These are phyloP conservation scores for Drymodes brunneopygia DNA, from an alignment of 2,113 vertebrate genomes.

Conservation along the genomic window DNA sequence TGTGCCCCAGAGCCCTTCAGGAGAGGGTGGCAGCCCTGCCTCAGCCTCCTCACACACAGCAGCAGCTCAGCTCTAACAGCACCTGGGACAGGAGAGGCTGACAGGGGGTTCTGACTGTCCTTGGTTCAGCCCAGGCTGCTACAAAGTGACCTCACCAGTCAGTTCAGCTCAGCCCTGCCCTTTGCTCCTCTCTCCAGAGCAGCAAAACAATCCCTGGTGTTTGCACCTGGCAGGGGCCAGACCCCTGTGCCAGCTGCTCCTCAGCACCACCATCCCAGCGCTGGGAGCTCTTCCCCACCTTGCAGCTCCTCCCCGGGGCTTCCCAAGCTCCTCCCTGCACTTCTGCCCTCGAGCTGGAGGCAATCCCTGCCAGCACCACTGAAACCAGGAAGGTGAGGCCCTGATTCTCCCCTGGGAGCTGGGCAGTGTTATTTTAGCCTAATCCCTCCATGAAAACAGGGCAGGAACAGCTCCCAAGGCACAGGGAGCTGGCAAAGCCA, in stretches of 20 bases:
- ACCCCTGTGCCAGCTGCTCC: background rate
- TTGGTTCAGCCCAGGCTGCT: background rate
- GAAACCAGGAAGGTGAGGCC: background rate
- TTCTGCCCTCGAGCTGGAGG: background rate
- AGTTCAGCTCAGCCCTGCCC: background rate
- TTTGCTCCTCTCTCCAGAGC: background rate
- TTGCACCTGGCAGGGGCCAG: rapidly evolving
- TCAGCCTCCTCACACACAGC: too few species aligned
- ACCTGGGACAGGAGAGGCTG: background rate
- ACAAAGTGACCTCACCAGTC: background rate
- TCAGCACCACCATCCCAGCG: rapidly evolving
- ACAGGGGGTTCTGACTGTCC: background rate
- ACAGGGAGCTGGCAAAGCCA: background rate
- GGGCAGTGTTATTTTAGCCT: background rate
- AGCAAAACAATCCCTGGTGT: background rate
- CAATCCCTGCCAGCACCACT: background rate
- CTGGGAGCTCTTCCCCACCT: background rate
- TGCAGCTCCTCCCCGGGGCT: background rate
- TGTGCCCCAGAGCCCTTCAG: background rate
- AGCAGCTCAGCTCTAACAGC: background rate
- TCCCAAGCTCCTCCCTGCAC: background rate
- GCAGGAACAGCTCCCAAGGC: background rate
- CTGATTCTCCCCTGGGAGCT: background rate
- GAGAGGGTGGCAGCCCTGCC: background rate
- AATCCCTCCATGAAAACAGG: background rate